Base-by-base conservation (phyloP, 2,113 vertebrate genomes). In the Columbina picui region DNA sequence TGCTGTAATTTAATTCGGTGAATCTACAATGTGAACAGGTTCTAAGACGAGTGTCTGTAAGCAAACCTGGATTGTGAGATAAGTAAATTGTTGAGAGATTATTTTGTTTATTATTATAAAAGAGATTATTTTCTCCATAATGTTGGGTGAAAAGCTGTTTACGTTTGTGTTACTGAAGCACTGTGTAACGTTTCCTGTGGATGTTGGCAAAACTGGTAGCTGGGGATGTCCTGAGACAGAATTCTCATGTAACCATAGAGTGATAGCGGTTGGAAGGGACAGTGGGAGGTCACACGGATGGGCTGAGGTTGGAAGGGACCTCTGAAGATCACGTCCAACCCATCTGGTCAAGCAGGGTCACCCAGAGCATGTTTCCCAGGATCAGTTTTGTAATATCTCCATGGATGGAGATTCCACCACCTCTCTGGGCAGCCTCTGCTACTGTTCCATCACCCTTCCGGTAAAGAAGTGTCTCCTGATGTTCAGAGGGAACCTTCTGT, bases 231-330 rank as follows among this genome's bases (percentile, higher is more conserved):
- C 12, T 43, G 59, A 73, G 87, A 38, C 23, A 56, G 34, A 74
- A n/a, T 52, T 56, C 5, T 30, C 23, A 6, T 12, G 23, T 74
- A 43, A 29, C 34, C 27, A 9, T 22, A 6, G 47, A 9, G 20
- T 34, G 23, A 3, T 41, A 10, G 1, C 1, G 1, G 5, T 43
- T 50, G 36, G 41, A 69, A 57, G 41, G 17, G 32, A 1, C 49
- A 12, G 18, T 30, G 60, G 26, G 26, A 79, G 67, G n/a, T 73
- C 59, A 36, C 12, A 8, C 25, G 41, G 61, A 34, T 27, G 0
- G 1, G 14, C 60, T 32, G 30, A 49, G 39, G 21, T 68, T 61
- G 30, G 41, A 52, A 76, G 45, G 21, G 19, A 23, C 30, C 17
- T 49, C 63, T 52, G 22, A 36, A 82, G 43, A 9, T 84, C 41